Base-by-base conservation (phyloP, 2,888 invertebrate genomes). In the Xylota sylvarum region DNA sequence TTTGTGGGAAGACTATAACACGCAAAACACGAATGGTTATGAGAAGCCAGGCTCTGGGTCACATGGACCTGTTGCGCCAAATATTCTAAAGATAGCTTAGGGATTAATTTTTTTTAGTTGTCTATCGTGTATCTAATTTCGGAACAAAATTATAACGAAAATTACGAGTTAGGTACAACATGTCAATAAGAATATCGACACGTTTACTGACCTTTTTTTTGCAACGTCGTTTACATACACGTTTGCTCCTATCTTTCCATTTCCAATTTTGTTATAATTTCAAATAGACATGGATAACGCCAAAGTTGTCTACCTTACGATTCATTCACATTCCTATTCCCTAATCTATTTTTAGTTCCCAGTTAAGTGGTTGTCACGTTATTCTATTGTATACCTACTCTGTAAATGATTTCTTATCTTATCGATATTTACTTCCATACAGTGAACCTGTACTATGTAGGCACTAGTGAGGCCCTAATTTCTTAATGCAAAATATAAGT, bases 291-390 rank as follows among this genome's bases (percentile, higher is more conserved):
- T 5, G 14, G 43, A n/a, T 43, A 14, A 14, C 14, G 14, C 5
- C 5, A 5, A 43, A 43, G 2, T 1, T 40, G 12, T 40, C 4
- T n/a, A 40, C 14, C 43, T 3, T 43, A 7, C 6, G 14, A 43
- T 43, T 19, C 48, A 48, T 48, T 48, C 48, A 48, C 6, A 9
- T 48, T 4, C 17, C 7, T 7, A 46, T 19, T 2, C 9, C 19
- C 4, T 48, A 14, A 48, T 23, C 23, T 50, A 50, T 50, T 50
- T 50, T 19, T 12, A 19, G 23, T 4, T 5, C 10, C n/a, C 12
- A n/a, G 12, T n/a, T n/a, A 40, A 40, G 40, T 40, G n/a, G n/a
- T 43, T 43, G 43, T 43, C 43, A 43, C 43, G 6, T 43, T 43
- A 7, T 43, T 14, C 3, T 14, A 6, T 37, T 37, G 10, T 14